These are phyloP conservation scores for Porites lutea DNA, from an alignment of 64 coral and sea anemone genomes.

Conservation along the genomic window DNA sequence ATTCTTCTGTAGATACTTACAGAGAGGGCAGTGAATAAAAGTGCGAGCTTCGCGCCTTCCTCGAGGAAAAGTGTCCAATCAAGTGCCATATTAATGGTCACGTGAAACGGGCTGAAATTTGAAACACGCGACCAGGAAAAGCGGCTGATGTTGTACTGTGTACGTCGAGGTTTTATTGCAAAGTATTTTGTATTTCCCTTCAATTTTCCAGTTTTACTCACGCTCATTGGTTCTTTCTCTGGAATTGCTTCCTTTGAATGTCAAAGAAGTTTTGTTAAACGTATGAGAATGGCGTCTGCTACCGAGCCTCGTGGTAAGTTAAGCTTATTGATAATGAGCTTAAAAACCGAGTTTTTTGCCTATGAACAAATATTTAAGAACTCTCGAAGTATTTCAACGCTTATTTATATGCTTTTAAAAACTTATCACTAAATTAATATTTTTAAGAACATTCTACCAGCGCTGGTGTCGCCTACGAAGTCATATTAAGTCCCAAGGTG, in stretches of 20 bases:
- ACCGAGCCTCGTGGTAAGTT: conserved; percentile 2
- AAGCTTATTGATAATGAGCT: neutral
- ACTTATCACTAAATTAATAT: neutral
- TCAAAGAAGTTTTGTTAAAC: neutral
- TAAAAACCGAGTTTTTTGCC: neutral
- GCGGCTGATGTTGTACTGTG: neutral
- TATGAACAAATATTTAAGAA: neutral
- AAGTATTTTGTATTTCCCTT: neutral
- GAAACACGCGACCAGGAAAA: conserved; percentile 19
- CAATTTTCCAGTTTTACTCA: neutral
- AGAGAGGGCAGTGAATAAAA: no score
- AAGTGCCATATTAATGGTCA: neutral
- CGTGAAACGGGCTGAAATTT: conserved; percentile 7
- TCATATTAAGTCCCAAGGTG: conserved; percentile 71
- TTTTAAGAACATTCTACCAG: neutral
- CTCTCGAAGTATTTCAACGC: neutral
- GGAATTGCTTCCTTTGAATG: neutral
- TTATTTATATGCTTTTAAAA: neutral
- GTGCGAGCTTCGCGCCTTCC: no score
- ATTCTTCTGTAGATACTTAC: no score
- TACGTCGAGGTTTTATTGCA: neutral
- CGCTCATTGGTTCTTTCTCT: neutral
- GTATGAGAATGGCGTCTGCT: conserved; percentile 24
- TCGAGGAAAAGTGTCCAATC: conserved; percentile 3
- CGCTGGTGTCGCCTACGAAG: conserved; percentile 69